These are phyloP conservation scores for Leuciscus idus DNA, from an alignment of 2,113 vertebrate genomes.

Conservation along the genomic window DNA sequence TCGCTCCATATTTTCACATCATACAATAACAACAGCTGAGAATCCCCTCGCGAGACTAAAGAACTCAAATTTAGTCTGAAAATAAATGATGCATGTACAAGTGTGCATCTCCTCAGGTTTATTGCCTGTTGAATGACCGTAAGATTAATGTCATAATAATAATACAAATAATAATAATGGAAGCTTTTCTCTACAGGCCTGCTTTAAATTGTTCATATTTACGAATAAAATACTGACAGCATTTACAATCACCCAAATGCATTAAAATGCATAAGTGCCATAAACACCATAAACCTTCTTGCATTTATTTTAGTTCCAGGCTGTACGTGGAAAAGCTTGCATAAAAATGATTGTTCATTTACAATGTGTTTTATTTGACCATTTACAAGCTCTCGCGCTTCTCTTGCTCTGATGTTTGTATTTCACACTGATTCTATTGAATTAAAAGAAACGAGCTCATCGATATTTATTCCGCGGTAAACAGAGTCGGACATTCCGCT, in stretches of 20 bases:
- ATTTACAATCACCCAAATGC: not conserved
- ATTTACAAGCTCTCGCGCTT: not conserved
- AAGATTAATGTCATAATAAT: not conserved
- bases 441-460: slow-evolving; percentile 49
- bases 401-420: slow-evolving; percentile 36
- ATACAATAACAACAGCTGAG: not conserved
- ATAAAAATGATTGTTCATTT: not conserved
- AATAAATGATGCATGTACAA: not conserved
- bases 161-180: not conserved
- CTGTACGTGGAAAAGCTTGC: not conserved
- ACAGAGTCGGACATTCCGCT: slow-evolving; percentile 10
- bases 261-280: not conserved
- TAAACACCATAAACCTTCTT: not conserved
- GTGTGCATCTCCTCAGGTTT: not conserved
- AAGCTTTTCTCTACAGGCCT: not conserved
- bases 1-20: not conserved
- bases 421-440: slow-evolving; percentile 45
- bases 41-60: not conserved
- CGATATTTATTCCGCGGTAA: slow-evolving; percentile 49
- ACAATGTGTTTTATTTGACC: no score
- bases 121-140: not conserved
- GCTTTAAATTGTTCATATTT: not conserved
- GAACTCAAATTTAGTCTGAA: not conserved
- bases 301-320: not conserved
- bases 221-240: not conserved